phyloP scores from a whole-genome alignment of 2,888 invertebrate species.

The Neuroscelio doddi region DNA sequence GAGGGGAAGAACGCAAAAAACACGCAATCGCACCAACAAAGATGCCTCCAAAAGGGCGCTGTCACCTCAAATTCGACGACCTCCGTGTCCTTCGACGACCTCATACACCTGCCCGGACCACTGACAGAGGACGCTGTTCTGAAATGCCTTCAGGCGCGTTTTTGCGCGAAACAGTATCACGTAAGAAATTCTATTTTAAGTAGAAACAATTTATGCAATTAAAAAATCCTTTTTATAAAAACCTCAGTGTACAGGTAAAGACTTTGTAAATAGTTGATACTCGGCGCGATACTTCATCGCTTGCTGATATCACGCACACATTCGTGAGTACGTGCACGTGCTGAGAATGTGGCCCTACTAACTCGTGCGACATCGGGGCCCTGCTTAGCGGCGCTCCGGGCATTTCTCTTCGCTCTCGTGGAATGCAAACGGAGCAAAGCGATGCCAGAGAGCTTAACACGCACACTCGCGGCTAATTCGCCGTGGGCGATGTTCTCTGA shows the following conservation, averaged over 20 bases:
- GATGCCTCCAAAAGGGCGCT: conserved; percentile 59
- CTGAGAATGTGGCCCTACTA: conserved; percentile 19
- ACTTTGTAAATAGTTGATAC: too few species aligned
- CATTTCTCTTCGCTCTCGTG: conserved; percentile 43
- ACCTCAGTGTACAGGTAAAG: too few species aligned
- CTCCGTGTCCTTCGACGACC: conserved; percentile 83
- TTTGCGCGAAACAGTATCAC: conserved; percentile 88
- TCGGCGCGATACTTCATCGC: too few species aligned
- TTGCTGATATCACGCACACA: too few species aligned
- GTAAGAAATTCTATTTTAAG: too few species aligned
- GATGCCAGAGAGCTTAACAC: conserved; percentile 46
- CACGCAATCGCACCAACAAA: conserved; percentile 55
- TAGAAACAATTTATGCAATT: too few species aligned
- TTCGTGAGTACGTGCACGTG: conserved; percentile 12
- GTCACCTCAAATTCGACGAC: conserved; percentile 45
- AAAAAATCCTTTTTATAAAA: too few species aligned
- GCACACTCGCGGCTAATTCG: conserved; percentile 39
- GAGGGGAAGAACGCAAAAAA: conserved; percentile 61
- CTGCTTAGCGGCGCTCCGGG: conserved; percentile 41
- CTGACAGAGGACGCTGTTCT: conserved; percentile 95
- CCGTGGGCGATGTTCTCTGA: conserved; percentile 32
- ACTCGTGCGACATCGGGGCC: conserved; percentile 35
- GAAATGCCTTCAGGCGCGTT: conserved; percentile 91
- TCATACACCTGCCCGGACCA: conserved; percentile 93
- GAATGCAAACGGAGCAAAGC: conserved; percentile 65